Base-by-base conservation (phyloP, 2,888 invertebrate species). In the Ennomos quercinarius region DNA sequence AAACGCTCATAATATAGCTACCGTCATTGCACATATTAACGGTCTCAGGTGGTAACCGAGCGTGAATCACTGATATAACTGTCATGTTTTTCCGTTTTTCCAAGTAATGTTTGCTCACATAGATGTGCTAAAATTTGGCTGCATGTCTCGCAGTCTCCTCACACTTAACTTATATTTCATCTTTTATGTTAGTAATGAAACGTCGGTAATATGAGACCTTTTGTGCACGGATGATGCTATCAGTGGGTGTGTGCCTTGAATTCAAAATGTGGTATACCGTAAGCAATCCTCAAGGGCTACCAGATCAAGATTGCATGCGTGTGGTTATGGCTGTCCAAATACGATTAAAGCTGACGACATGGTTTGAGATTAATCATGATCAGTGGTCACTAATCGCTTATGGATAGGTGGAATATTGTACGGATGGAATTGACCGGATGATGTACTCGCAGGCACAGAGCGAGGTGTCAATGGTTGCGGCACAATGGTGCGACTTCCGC, bases 391-490 rank as follows among this genome's bases (percentile, higher is more conserved):
- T n/a, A n/a, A n/a, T 57, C 49, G 52, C 47, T 55, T 45, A 40
- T 46, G 42, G 42, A 45, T 46, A 40, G 12, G 42, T 45, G 13
- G 44, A 48, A 58, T 9, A 40, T 43, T 40, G 10, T 34, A 50
- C 46, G 43, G 36, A 39, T 46, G 86, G 86, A 87, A 83, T 82
- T 82, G 83, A 84, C 90, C 87, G 87, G 88, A 88, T 87, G 91
- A 84, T 86, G 80, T 55, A 42, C 60, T 47, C 50, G 44, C 36
- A 41, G 39, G 50, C 76, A 76, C 77, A 74, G 80, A 82, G 76
- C 79, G 85, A 91, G 89, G 91, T 92, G 91, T 91, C 91, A 91
- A 91, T 89, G 90, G 89, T 91, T 90, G 89, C 86, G 73, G 85
- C 83, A 91, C 91, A 91, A 91, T 91, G 81, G 91, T 83, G 80